Evolutionary conservation across 2,113 vertebrate genomes (phyloP).

Genomic region (Regulus satrapa): DNA sequence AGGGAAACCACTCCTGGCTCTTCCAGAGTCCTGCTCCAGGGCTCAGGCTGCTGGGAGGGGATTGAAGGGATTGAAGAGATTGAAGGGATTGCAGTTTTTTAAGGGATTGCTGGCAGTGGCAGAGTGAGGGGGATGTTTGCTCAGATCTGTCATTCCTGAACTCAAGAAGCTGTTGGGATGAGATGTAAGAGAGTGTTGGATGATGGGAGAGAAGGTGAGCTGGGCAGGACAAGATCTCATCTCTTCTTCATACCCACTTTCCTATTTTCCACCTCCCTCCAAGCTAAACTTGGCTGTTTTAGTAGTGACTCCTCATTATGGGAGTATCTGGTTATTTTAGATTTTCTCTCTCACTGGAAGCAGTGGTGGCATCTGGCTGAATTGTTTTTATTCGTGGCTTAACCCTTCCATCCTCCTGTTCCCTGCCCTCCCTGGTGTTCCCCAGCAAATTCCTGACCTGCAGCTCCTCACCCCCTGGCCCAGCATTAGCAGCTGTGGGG

Average conservation of each 20-base stretch:
- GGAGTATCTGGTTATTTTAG: neutral
- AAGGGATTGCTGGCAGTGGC: neutral
- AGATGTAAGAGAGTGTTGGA: neutral
- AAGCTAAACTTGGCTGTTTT: neutral
- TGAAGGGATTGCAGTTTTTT: no score
- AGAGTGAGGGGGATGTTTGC: neutral
- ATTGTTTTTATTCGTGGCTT: neutral
- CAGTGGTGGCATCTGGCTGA: neutral
- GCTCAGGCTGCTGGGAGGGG: neutral
- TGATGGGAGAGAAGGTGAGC: neutral
- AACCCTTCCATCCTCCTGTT: neutral
- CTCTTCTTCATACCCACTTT: neutral
- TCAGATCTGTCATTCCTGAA: neutral
- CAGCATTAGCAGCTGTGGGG: fast-evolving
- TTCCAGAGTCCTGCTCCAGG: neutral
- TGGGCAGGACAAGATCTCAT: neutral
- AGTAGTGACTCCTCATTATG: neutral
- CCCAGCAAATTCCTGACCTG: neutral
- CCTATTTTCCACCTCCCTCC: neutral
- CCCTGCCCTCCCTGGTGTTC: neutral
- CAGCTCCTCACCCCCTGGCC: neutral
- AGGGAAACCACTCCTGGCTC: neutral
- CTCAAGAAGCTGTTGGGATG: neutral
- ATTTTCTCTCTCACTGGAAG: neutral
- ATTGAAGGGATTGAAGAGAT: no score